Percentiles rank a stretch among this genome's conserved stretches.
Conservation (phyloP, 2,797 vertebrate genomes). For the Eutrigla gurnardus region DNA sequence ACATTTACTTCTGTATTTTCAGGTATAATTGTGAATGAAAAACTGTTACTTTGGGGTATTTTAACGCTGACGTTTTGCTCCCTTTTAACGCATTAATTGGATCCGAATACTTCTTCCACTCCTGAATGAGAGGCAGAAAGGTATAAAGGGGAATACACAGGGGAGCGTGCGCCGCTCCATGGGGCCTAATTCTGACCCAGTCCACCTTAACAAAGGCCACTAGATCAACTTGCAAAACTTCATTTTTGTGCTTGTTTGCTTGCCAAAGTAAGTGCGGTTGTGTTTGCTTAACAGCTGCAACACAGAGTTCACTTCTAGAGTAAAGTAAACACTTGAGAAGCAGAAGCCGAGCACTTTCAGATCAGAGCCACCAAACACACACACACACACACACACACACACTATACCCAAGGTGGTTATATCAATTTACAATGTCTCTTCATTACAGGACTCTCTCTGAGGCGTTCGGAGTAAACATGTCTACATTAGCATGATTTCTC, state of each 20-base stretch:
- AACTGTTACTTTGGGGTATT: background rate
- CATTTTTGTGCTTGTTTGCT: background rate
- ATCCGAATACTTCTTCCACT: background rate
- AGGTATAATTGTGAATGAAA: background rate
- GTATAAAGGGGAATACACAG: background rate
- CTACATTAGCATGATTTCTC: slow-evolving; percentile 27
- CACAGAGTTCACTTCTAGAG: slow-evolving; percentile 45
- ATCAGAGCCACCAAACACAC: slow-evolving; percentile 2
- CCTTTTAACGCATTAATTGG: background rate
- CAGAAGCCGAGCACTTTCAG: slow-evolving; percentile 1
- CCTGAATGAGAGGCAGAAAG: background rate
- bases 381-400: background rate
- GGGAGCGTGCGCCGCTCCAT: background rate
- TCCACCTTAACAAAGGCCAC: background rate
- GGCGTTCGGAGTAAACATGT: slow-evolving; percentile 52
- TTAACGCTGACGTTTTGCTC: background rate
- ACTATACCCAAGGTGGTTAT: background rate
- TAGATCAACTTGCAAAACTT: background rate
- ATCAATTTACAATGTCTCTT: slow-evolving; percentile 13
- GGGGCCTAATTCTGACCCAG: background rate
- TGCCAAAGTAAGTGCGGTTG: slow-evolving; percentile 23
- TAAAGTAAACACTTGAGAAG: slow-evolving; percentile 54
- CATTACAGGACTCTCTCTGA: background rate
- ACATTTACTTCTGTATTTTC: no score
- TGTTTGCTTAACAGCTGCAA: slow-evolving; percentile 63